Conservation (phyloP, 2,113 vertebrate species). For the Rhodinocichla rosea region DNA sequence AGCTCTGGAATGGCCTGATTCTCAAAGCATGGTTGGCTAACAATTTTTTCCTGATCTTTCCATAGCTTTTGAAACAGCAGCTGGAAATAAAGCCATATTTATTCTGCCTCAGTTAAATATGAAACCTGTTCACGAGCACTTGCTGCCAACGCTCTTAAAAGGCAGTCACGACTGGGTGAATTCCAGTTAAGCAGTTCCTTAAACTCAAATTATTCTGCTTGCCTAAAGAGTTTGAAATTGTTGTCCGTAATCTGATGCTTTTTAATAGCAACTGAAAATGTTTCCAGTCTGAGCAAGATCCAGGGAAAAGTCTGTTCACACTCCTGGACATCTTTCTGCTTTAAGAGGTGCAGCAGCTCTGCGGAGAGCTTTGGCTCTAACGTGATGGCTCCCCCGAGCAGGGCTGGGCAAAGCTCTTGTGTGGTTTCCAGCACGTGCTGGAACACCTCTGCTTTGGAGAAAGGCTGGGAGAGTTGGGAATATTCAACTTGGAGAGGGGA, state of each 20-base stretch:
- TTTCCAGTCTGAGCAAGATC: slow-evolving; percentile 43
- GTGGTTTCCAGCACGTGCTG: neutral
- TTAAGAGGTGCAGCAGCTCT: neutral
- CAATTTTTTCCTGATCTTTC: neutral
- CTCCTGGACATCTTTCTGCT: neutral
- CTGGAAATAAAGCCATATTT: slow-evolving; percentile 29
- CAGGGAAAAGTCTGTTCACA: neutral
- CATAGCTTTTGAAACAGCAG: slow-evolving; percentile 33
- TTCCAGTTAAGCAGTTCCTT: slow-evolving; percentile 49
- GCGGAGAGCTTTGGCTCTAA: neutral
- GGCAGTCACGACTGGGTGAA: slow-evolving; percentile 47
- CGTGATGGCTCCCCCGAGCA: rapidly evolving
- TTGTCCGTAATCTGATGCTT: slow-evolving; percentile 35
- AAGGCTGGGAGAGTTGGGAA: neutral
- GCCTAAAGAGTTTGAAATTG: slow-evolving; percentile 33
- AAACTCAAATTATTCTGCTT: slow-evolving; percentile 51
- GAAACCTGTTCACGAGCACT: slow-evolving; percentile 31
- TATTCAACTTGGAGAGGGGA: neutral
- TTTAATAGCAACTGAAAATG: slow-evolving; percentile 15
- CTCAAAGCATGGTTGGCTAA: neutral
- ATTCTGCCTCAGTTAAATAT: slow-evolving; percentile 26
- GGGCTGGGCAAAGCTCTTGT: neutral
- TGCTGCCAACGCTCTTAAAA: slow-evolving; percentile 32
- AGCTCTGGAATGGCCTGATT: neutral
- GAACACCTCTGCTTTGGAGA: neutral